Evolutionary conservation across 2,888 invertebrate species (phyloP).

Genomic region (Hirtodrosophila confusa): DNA sequence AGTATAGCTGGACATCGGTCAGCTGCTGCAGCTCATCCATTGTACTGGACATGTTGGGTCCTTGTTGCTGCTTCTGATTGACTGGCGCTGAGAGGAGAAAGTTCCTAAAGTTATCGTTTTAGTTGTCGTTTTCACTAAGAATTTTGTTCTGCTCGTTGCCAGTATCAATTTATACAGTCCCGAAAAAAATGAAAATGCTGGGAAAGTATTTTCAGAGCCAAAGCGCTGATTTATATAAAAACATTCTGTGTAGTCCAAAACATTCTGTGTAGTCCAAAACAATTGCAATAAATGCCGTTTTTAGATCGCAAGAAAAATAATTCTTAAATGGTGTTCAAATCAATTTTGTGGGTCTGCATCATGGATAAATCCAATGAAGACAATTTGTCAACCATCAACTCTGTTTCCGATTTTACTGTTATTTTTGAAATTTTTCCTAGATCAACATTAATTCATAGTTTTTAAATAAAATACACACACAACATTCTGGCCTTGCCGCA

Average conservation of each 20-base stretch:
- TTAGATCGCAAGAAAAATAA: too few relatives aligned
- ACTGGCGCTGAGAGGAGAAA: conserved; percentile 4
- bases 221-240: too few relatives aligned
- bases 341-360: too few relatives aligned
- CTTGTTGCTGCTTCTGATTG: neutral
- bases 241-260: too few relatives aligned
- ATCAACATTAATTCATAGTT: neutral
- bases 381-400: too few relatives aligned
- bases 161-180: neutral
- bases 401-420: too few relatives aligned
- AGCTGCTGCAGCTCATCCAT: conserved; percentile 35
- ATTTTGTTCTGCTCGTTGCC: conserved; percentile 24
- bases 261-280: too few relatives aligned
- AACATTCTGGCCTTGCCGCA: neutral
- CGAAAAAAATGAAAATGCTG: too few relatives aligned
- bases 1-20: conserved; percentile 27
- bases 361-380: too few relatives aligned
- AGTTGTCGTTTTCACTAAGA: conserved; percentile 9
- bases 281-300: too few relatives aligned
- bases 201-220: too few relatives aligned
- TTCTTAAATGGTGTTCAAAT: too few relatives aligned
- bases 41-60: conserved; percentile 6
- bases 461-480: neutral
- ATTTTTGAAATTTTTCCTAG: neutral
- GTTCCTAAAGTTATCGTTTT: neutral